phyloP scores from a whole-genome alignment of 2,888 invertebrate species.

The Allygus modestus region DNA sequence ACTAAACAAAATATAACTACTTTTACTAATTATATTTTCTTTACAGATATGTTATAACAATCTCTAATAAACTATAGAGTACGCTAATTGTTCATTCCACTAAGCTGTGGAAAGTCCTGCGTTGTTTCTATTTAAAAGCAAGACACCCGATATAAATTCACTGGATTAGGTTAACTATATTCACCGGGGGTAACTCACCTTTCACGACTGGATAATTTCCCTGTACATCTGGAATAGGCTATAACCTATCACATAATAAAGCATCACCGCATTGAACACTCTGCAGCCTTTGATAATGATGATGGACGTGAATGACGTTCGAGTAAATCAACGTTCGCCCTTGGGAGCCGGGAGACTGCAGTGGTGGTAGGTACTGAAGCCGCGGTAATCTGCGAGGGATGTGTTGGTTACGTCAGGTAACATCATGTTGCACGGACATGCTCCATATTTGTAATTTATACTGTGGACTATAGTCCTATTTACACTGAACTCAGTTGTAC shows the following conservation, averaged over 20 bases:
- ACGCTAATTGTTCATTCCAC: too few species aligned
- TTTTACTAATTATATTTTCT: too few species aligned
- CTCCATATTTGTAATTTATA: too few species aligned
- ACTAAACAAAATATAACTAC: too few species aligned
- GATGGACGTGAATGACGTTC: neutral
- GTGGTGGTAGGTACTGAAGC: neutral
- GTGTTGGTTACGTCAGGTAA: too few species aligned
- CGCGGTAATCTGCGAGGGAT: neutral
- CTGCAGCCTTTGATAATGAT: neutral
- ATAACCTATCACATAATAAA: slow-evolving; percentile 30
- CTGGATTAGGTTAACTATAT: slow-evolving; percentile 32
- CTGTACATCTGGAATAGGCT: slow-evolving; percentile 36
- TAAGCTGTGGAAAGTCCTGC: too few species aligned
- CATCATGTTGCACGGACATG: too few species aligned
- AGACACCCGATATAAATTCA: neutral
- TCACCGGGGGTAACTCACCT: slow-evolving; percentile 22
- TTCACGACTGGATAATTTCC: slow-evolving; percentile 15
- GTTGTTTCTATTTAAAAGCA: neutral
- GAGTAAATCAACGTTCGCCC: neutral
- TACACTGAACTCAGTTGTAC: too few species aligned
- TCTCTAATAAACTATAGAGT: too few species aligned
- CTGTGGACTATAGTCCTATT: too few species aligned
- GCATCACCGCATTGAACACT: slow-evolving; percentile 8
- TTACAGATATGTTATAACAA: too few species aligned
- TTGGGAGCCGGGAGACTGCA: slow-evolving; percentile 30